A percentile compares a stretch with the other conserved stretches of the same genome.
Evolutionary conservation across 2,113 vertebrate genomes (phyloP).

Genomic region (Delphinus delphis): DNA sequence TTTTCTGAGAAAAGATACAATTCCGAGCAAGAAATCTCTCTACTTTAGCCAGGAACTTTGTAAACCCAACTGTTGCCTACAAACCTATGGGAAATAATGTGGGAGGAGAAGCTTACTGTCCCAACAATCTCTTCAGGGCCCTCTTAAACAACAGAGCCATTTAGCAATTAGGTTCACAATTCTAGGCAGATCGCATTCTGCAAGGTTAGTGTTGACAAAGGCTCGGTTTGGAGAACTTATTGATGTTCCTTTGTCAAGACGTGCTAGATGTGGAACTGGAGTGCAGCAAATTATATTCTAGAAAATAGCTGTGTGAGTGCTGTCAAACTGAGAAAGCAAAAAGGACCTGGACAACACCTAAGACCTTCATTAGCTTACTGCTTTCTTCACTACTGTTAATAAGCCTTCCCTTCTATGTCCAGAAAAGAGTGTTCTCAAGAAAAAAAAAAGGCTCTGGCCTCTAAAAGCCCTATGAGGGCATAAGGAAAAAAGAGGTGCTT

Average conservation of each 20-base stretch:
- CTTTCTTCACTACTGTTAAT: constrained; percentile 33
- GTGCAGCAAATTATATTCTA: constrained; percentile 8
- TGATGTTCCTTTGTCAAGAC: constrained; percentile 26
- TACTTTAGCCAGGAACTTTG: neutral
- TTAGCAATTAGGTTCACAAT: neutral
- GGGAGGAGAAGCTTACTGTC: neutral
- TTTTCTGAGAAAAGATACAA: constrained; percentile 1
- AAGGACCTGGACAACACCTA: neutral
- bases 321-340: neutral
- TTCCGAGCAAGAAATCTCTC: neutral
- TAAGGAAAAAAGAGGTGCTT: neutral
- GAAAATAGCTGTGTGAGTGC: neutral
- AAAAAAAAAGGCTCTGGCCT: neutral
- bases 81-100: neutral
- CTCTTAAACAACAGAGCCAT: neutral
- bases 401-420: neutral
- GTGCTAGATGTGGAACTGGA: neutral
- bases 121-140: neutral
- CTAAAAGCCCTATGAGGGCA: neutral
- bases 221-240: neutral
- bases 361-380: neutral
- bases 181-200: neutral
- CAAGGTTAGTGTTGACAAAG: neutral
- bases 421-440: neutral
- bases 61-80: neutral